Evolutionary conservation across 2,888 invertebrate genomes (phyloP), one percentile per base, ranked within the genome.

Genomic region (Griposia aprilina): DNA sequence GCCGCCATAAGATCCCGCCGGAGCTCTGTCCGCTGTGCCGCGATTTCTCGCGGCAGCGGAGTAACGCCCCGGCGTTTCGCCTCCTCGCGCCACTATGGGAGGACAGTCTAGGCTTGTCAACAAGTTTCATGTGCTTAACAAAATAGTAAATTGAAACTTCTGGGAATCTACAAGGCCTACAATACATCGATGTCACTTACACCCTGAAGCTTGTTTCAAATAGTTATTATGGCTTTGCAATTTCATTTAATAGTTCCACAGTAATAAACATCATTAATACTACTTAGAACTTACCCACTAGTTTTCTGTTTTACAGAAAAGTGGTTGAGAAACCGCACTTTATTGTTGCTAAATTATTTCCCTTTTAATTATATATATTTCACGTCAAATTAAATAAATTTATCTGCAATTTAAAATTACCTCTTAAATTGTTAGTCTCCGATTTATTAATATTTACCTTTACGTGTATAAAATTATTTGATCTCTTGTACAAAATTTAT

Each of bases 401-500:
- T 17, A 23, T 74, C 2, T 41, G 17, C 26, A 26, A 10, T 73
- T 52, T 20, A 7, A 73, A 41, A 41, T 73, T 72, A 50, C 5
- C 15, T 50, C n/a, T 6, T 50, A 50, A 3, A 15, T 50, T n/a
- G 8, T 48, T 48, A n/a, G 15, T 20, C 10, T 3, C 15, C 15
- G 30, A 50, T 48, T 48, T 26, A 36, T 50, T 26, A 17, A 10
- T 15, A 26, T 60, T n/a, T 45, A 30, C 20, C 26, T 26, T 26
- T 26, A 45, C 60, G 36, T 41, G 5, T 60, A 63, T n/a, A 26
- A 50, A 62, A 57, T 66, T n/a, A 82, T 62, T 55, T 83, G 78
- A 80, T 80, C 78, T 80, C 83, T 82, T 75, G 17, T 57, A 48
- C 60, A 77, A 77, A 67, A 30, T 67, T 15, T 50, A 30, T 41